Evolutionary conservation across 2,113 vertebrate species (phyloP), one percentile per base, ranked within the genome.

Genomic region (Sterrhoptilus dennistouni): DNA sequence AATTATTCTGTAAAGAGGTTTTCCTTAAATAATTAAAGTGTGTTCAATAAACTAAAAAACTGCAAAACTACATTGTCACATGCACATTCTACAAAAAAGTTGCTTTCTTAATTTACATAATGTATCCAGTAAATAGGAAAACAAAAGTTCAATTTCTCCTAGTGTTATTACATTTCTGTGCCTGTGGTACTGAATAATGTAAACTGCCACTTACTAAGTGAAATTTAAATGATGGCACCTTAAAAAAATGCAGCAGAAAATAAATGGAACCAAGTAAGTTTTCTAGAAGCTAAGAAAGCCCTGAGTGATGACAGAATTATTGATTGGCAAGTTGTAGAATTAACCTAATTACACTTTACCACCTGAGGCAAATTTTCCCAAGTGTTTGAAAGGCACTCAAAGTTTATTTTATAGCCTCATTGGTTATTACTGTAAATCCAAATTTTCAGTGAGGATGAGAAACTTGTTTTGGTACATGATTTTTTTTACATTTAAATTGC

Each of bases 171-270:
- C 90, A 92, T 97, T 97, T 97, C 95, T 98, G 97, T 97, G 97
- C 97, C 98, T 53, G 93, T 97, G 96, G 96, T 97, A 98, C 96
- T 97, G 96, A 98, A 95, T 97, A 97, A 96, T 95, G 96, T 97
- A 97, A 98, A 98, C 96, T 97, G 98, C 98, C 98, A 98, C 98
- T 98, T 98, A 98, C 97, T 96, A 98, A 98, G 97, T 98, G 98
- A 98, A 97, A 97, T 98, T 97, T 97, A 98, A 98, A 97, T 96
- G 93, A 98, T 98, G 97, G 95, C 97, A 98, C 96, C 97, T 97
- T 92, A 97, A 97, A 95, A 97, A 97, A 92, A 96, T 87, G 95
- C 79, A 94, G 69, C 88, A 94, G 92, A 89, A 98, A 98, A 96
- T 78, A 96, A 97, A 97, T 87, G 87, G 49, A 97, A 97, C 85